Conservation (phyloP, 2,113 vertebrate genomes). For the Syngnathoides biaculeatus region DNA sequence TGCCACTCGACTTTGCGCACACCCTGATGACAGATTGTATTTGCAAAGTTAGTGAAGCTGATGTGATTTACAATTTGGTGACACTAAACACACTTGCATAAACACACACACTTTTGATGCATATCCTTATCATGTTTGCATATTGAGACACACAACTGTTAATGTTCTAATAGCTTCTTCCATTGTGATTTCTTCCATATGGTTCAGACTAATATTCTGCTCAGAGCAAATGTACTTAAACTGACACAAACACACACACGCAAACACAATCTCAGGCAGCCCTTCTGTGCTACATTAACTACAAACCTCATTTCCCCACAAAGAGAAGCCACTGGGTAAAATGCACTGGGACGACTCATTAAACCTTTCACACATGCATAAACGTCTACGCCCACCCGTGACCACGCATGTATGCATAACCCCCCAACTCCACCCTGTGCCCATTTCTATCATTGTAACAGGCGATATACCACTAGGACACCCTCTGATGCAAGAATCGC, state of each 20-base stretch:
- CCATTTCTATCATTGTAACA: conserved; percentile 46
- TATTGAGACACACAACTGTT: conserved; percentile 30
- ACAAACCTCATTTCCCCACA: conserved; percentile 69
- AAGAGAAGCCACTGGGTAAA: conserved; percentile 66
- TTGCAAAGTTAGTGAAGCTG: conserved; percentile 11
- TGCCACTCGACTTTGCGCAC: conserved; percentile 16
- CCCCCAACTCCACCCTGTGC: conserved; percentile 22
- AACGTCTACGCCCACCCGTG: conserved; percentile 11
- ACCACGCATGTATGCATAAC: conserved; percentile 11
- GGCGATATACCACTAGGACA: conserved; percentile 25
- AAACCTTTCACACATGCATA: conserved; percentile 54
- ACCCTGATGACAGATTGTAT: conserved; percentile 9
- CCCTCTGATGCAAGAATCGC: conserved; percentile 45
- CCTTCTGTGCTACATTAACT: conserved; percentile 70
- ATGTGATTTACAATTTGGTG: conserved; percentile 24
- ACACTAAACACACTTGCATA: conserved; percentile 23
- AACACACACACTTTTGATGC: conserved; percentile 17
- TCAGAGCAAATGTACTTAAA: conserved; percentile 46
- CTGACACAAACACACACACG: conserved; percentile 22
- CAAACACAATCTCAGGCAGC: conserved; percentile 7
- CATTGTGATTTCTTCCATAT: conserved; percentile 64
- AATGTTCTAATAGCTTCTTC: conserved; percentile 53
- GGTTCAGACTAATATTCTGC: conserved; percentile 61
- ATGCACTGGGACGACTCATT: conserved; percentile 69
- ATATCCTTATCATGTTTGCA: conserved; percentile 6